Conservation (phyloP, 2,797 vertebrate genomes). For the Odontamblyopus lacepedii region DNA sequence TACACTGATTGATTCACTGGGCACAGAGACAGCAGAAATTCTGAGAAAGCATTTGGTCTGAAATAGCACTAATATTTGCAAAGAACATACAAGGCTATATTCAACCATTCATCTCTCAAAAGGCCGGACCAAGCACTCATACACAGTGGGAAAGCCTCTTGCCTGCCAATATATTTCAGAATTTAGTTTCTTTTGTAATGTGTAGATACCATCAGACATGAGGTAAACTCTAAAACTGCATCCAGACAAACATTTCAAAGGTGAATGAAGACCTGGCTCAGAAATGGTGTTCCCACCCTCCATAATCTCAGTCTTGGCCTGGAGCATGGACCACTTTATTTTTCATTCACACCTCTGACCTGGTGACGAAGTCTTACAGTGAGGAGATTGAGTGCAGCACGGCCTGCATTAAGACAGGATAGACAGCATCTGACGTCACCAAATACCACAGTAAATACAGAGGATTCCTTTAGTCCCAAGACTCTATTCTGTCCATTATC, state of each 20-base stretch:
- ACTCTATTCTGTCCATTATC: conserved; percentile 43
- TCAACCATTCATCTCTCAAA: conserved; percentile 53
- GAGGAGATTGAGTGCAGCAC: conserved; percentile 28
- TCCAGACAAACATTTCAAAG: conserved; percentile 61
- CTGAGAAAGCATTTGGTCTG: conserved; percentile 52
- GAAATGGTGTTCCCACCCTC: conserved; percentile 34
- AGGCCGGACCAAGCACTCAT: conserved; percentile 34
- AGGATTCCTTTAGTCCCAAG: conserved; percentile 54
- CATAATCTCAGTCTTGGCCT: conserved; percentile 57
- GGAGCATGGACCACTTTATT: conserved; percentile 38
- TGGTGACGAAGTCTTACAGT: conserved; percentile 34
- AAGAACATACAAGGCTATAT: conserved; percentile 35
- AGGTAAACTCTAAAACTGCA: conserved; percentile 60
- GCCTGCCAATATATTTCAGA: conserved; percentile 37
- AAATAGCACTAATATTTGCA: conserved; percentile 53
- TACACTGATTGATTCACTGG: conserved; percentile 36
- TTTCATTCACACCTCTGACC: conserved; percentile 61
- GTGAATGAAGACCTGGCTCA: conserved; percentile 52
- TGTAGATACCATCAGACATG: conserved; percentile 46
- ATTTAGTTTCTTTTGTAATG: conserved; percentile 47
- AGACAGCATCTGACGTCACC: conserved; percentile 34
- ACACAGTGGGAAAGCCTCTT: conserved; percentile 31
- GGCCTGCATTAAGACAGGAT: conserved; percentile 24
- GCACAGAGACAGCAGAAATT: conserved; percentile 11
- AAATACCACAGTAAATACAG: conserved; percentile 44